Evolutionary conservation across 92 coral and sea anemone genomes (phyloP), one percentile per base, ranked within the genome.

Genomic region (Ricordea florida): DNA sequence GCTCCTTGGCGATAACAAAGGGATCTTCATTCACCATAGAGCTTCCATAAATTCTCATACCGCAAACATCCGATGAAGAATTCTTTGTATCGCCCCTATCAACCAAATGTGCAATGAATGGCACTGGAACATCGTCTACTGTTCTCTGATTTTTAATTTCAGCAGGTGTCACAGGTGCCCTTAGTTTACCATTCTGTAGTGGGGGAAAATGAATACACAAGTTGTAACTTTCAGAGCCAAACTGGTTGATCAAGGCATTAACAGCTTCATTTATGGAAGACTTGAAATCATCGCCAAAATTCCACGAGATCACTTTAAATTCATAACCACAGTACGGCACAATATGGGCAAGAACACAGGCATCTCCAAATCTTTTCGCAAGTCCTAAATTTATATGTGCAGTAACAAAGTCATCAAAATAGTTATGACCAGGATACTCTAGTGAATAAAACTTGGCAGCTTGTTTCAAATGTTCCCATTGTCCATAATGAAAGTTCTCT

Each of bases 41-140:
- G 56, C 93, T 88, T 36, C 93, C 89, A 66, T 88, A 88, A 29
- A 88, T 83, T 49, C 93, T 63, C 93, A 88, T 88, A 50, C 93
- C 88, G 37, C 93, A 88, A 28, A 88, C 86, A 78, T 88, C 93
- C 25, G 93, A 88, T 0, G 93, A 67, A 0, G 90, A 71, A 29
- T 76, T 88, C 3, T 46, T 72, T 18, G 73, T 56, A 18, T 85
- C 93, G 10, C 90, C 93, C 15, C 93, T 52, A 14, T 88, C 93
- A 25, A 88, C 89, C 33, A 88, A 65, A 46, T 83, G 89, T 13
- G 93, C 93, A 34, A 83, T 70, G 49, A 77, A 88, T 24, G 93
- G 93, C 93, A 88, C 84, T 16, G 45, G 62, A 27, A 60, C 53
- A 1, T 60, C 68, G 28, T 58, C 72, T 4, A 18, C 74, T 21